Conservation (phyloP, 2,113 vertebrate genomes). For the Calcarius ornatus region DNA sequence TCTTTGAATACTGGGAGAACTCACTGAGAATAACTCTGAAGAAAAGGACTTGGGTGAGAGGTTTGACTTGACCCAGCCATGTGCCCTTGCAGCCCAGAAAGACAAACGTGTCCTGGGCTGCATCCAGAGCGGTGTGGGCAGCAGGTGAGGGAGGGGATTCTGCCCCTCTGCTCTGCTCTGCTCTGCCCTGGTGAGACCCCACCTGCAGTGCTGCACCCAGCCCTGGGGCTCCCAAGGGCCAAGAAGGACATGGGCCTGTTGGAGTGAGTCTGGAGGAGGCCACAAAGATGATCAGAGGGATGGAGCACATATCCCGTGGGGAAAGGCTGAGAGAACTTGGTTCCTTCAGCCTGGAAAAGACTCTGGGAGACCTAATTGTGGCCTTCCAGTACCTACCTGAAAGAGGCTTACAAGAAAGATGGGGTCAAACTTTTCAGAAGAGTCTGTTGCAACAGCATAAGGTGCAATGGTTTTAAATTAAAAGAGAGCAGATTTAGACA, state of each 20-base stretch:
- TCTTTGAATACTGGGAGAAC: background rate
- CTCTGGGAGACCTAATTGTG: background rate
- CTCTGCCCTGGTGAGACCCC: background rate
- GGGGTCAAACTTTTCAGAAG: background rate
- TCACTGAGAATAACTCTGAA: background rate
- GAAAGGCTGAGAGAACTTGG: background rate
- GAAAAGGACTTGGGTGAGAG: background rate
- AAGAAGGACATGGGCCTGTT: background rate
- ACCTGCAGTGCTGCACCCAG: background rate
- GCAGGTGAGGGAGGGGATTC: background rate
- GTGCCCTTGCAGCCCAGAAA: no score
- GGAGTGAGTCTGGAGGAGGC: no score
- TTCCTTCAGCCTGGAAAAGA: background rate
- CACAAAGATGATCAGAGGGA: background rate
- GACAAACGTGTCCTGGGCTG: rapidly evolving
- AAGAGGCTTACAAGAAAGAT: background rate
- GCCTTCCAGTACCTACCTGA: background rate
- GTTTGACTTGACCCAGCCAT: background rate
- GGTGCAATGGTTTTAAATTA: background rate
- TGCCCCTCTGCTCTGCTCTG: background rate
- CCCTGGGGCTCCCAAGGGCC: background rate
- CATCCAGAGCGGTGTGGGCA: rapidly evolving
- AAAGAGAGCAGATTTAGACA: background rate
- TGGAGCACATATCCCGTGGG: background rate
- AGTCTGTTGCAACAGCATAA: background rate